These are phyloP conservation scores for Microtus richardsoni DNA, from an alignment of 2,113 vertebrate genomes.

Conservation along the genomic window DNA sequence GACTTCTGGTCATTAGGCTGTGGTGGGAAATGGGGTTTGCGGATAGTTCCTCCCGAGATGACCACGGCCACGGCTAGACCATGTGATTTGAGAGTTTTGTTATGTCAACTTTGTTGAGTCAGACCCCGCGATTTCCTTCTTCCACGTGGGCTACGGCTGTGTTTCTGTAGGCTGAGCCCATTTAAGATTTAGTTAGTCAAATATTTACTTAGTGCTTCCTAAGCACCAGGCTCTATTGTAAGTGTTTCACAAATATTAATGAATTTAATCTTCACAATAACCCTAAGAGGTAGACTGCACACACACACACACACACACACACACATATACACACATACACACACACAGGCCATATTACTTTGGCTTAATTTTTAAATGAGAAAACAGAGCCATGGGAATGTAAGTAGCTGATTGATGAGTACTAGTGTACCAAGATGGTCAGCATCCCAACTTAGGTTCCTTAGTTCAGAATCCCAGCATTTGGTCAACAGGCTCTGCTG, in stretches of 20 bases:
- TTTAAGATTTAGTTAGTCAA: not conserved
- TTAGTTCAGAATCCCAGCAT: not conserved
- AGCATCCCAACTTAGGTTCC: not conserved
- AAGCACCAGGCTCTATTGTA: not conserved
- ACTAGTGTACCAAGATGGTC: not conserved
- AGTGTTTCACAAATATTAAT: slow-evolving; percentile 48
- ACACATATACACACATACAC: too few relatives aligned
- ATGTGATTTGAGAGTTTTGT: not conserved
- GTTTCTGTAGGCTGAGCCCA: not conserved
- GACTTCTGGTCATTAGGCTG: not conserved
- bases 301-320: too few relatives aligned
- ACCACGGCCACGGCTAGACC: not conserved
- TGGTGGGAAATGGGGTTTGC: not conserved
- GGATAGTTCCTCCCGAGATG: not conserved
- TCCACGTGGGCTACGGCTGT: not conserved
- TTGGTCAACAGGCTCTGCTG: not conserved
- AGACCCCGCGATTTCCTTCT: not conserved
- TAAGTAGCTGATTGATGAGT: not conserved
- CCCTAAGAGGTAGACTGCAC: not conserved
- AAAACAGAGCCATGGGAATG: not conserved
- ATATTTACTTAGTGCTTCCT: slow-evolving; percentile 47
- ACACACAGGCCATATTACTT: not conserved
- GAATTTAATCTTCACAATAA: slow-evolving; percentile 47
- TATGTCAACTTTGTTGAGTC: not conserved
- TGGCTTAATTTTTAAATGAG: slow-evolving; percentile 4